A percentile compares a stretch with the other conserved stretches of the same genome.
phyloP scores from a whole-genome alignment of 2,888 invertebrate species.

The Eretmocerus hayati region DNA sequence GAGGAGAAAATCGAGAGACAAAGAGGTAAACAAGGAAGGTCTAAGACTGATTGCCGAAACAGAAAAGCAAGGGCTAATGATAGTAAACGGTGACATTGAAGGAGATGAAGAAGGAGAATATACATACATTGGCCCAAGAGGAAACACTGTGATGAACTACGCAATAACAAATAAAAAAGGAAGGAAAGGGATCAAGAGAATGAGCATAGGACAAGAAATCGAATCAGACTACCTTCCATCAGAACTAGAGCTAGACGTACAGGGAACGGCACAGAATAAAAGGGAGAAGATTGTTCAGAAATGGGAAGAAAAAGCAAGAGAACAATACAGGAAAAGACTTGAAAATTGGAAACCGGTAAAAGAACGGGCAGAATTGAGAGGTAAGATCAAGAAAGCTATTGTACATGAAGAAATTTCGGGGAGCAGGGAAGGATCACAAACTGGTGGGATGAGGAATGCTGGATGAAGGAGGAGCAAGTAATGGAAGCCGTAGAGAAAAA shows the following conservation, averaged over 20 bases:
- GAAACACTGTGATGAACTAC: not conserved
- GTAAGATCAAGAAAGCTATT: no score
- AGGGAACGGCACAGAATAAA: not conserved
- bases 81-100: not conserved
- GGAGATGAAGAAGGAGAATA: not conserved
- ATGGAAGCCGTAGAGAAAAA: no score
- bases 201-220: not conserved
- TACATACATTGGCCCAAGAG: no score
- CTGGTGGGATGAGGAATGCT: no score
- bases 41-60: not conserved
- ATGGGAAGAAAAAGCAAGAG: not conserved
- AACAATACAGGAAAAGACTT: not conserved
- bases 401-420: no score
- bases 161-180: not conserved
- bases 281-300: not conserved
- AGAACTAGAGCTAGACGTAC: not conserved
- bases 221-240: not conserved
- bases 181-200: not conserved
- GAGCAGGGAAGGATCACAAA: no score
- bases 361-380: no score
- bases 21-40: not conserved
- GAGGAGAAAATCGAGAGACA: not conserved
- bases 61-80: no score
- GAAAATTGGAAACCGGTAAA: not conserved
- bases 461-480: no score